A percentile compares a stretch with the other conserved stretches of the same genome.
These are phyloP conservation scores for Mastomys coucha DNA, from an alignment of 2,113 vertebrate species.

Conservation along the genomic window DNA sequence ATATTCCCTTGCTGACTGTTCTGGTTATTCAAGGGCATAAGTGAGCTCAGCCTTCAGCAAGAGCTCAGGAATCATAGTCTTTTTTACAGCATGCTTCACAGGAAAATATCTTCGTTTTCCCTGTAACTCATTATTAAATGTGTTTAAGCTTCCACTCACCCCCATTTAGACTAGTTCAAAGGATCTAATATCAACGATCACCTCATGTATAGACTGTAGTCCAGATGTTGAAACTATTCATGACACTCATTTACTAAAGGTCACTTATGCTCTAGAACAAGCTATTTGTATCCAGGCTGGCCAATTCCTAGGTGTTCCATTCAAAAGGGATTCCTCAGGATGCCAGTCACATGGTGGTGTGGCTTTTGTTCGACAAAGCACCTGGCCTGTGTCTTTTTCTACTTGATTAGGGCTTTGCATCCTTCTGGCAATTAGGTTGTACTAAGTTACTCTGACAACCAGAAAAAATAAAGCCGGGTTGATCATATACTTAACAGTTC, in stretches of 20 bases:
- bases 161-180: constrained; percentile 37
- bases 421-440: constrained; percentile 75
- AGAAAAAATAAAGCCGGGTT: constrained; percentile 63
- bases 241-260: constrained; percentile 38
- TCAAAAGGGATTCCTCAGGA: neutral
- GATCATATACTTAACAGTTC: constrained; percentile 72
- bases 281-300: neutral
- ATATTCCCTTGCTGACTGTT: constrained; percentile 83
- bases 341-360: constrained; percentile 1
- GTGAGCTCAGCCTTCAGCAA: constrained; percentile 62
- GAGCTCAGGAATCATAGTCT: constrained; percentile 46
- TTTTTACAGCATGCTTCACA: constrained; percentile 65
- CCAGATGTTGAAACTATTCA: neutral
- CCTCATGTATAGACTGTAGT: neutral
- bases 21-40: constrained; percentile 85
- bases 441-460: constrained; percentile 57
- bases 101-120: constrained; percentile 68
- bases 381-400: neutral
- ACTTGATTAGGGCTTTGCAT: neutral
- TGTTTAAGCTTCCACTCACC: neutral
- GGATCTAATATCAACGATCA: constrained; percentile 35
- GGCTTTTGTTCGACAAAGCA: constrained; percentile 32
- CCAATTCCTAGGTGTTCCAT: neutral
- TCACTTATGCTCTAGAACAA: neutral
- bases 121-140: constrained; percentile 56